Conservation (phyloP, 1,140 invertebrate genomes). For the Microplitis demolitor region DNA sequence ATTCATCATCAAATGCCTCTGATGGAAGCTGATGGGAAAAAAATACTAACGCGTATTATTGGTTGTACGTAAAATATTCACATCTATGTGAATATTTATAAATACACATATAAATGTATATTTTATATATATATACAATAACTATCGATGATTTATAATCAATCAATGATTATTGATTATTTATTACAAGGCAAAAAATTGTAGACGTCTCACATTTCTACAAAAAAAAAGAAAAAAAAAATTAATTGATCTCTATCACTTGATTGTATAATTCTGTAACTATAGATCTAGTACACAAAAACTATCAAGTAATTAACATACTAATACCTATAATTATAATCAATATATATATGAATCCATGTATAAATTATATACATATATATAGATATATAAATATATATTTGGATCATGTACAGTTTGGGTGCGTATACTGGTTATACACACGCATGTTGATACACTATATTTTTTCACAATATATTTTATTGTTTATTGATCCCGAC, state of each 20-base stretch:
- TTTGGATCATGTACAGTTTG: conserved; percentile 28
- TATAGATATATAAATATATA: neutral
- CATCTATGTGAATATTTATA: neutral
- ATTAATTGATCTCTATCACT: neutral
- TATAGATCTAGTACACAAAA: no score
- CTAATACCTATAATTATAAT: no score
- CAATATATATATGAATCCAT: neutral
- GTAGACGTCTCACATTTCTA: neutral
- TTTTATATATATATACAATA: no score
- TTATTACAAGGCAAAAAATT: no score
- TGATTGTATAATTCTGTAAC: neutral
- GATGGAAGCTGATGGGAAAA: conserved; percentile 44
- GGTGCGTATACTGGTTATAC: conserved; percentile 25
- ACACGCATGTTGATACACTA: conserved; percentile 34
- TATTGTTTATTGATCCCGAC: conserved; percentile 40
- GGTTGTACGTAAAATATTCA: no score
- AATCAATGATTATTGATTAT: no score
- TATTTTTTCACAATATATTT: conserved; percentile 54
- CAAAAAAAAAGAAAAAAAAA: neutral
- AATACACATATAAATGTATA: neutral
- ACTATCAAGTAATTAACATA: no score
- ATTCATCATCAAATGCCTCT: conserved; percentile 56
- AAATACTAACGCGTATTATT: neutral
- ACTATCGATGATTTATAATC: no score
- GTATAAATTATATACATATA: conserved; percentile 17